A percentile compares a stretch with the other conserved stretches of the same genome.
Conservation (phyloP, 1,140 invertebrate genomes). For the Cheumatopsyche charites region DNA sequence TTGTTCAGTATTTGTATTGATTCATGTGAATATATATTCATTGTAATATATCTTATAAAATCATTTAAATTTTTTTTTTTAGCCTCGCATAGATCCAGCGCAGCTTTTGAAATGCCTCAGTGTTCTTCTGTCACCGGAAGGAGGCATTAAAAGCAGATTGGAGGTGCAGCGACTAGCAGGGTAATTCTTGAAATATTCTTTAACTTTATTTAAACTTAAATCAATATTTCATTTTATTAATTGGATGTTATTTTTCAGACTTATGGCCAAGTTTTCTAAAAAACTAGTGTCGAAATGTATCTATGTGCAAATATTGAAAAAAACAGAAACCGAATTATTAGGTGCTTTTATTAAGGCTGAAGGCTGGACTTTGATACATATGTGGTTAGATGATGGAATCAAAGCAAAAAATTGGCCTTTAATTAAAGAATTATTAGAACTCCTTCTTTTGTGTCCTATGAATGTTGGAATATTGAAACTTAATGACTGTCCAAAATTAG, state of each 20-base stretch:
- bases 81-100: conserved; percentile 90
- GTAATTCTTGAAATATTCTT: conserved; percentile 60
- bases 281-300: conserved; percentile 96
- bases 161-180: conserved; percentile 83
- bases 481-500: conserved; percentile 88
- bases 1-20: no score
- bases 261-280: conserved; percentile 95
- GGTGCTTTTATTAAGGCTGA: conserved; percentile 87
- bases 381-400: conserved; percentile 87
- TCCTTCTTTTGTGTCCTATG: conserved; percentile 84
- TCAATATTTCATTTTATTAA: conserved; percentile 29
- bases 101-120: conserved; percentile 85
- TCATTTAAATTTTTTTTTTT: conserved; percentile 19
- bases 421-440: conserved; percentile 81
- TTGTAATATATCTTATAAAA: no score
- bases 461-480: conserved; percentile 87
- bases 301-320: conserved; percentile 91
- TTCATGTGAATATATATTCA: no score
- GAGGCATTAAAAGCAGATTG: conserved; percentile 83
- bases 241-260: conserved; percentile 65
- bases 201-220: conserved; percentile 33
- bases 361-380: conserved; percentile 87
- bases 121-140: conserved; percentile 78
- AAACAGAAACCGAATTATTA: conserved; percentile 82
- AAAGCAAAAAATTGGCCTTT: conserved; percentile 83